Conservation (phyloP, 1,140 invertebrate species). For the Sesamia nonagrioides region DNA sequence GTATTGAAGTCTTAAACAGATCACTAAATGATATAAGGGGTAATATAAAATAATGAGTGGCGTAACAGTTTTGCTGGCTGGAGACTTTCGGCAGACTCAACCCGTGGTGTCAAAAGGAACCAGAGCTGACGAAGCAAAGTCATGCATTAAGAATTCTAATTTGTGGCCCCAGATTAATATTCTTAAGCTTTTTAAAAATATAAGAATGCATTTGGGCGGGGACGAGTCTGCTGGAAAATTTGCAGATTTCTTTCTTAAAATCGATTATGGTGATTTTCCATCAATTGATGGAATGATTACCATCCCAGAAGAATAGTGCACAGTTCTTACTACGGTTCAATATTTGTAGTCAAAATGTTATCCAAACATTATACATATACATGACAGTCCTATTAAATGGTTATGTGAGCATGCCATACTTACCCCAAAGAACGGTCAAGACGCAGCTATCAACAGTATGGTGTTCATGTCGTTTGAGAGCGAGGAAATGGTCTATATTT, state of each 20-base stretch:
- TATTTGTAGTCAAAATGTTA: conserved; percentile 14
- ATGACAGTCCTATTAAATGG: too few species aligned
- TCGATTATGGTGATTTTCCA: conserved; percentile 37
- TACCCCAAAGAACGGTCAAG: too few species aligned
- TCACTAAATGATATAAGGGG: conserved; percentile 55
- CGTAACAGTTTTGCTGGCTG: too few species aligned
- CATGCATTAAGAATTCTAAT: conserved; percentile 59
- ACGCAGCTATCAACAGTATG: too few species aligned
- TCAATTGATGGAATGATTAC: conserved; percentile 24
- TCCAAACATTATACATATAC: conserved; percentile 10
- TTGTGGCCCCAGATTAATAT: conserved; percentile 74
- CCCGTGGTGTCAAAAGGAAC: conserved; percentile 80
- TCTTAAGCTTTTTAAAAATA: conserved; percentile 74
- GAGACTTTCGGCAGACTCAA: conserved; percentile 85
- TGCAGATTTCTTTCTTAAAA: conserved; percentile 20
- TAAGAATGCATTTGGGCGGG: conserved; percentile 61
- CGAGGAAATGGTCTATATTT: too few species aligned
- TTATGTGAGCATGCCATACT: too few species aligned
- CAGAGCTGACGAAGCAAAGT: conserved; percentile 79
- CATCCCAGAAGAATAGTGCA: conserved; percentile 17
- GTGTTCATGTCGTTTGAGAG: too few species aligned
- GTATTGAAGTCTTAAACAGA: conserved; percentile 56
- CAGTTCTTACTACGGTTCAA: conserved; percentile 30
- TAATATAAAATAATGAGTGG: conserved; percentile 68
- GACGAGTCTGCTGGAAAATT: not conserved